Evolutionary conservation across 1,140 invertebrate genomes (phyloP), one percentile per base, ranked within the genome.

Genomic region (Lutraria rhynchaena): DNA sequence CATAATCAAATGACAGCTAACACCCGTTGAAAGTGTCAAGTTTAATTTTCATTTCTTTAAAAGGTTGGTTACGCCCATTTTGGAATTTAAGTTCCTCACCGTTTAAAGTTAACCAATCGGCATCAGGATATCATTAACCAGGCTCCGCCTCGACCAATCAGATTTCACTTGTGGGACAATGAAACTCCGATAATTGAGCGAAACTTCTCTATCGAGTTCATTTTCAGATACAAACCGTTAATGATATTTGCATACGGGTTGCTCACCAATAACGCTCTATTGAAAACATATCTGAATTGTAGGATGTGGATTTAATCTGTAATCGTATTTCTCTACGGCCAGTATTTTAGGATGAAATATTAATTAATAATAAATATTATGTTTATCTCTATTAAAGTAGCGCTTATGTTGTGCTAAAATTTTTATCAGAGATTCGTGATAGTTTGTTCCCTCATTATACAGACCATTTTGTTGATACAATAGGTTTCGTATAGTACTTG

Each of bases 11-110:
- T 80, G 60, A 80, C 65, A 70, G 46, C 65, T 55, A 22, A 80
- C 53, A 80, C 63, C 76, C 61, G 65, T 70, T 69, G 55, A 70
- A 80, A 70, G 76, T 80, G 76, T 80, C 76, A 80, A 35, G 29
- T 70, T 46, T 33, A 80, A 80, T 69, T 58, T 74, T 74, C 71
- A 46, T 57, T 57, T 80, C 24, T 49, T 15, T 5, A 65, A 77
- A 31, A 55, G 37, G 33, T 2, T 7, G 3, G 27, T 46, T 22
- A 63, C 74, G 74, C 74, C 74, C 74, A 63, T 24, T 7, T 53
- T 22, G 24, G 53, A 19, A 27, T 27, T 19, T 35, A 15, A 49
- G 27, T 53, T 55, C 31, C 29, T 51, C 22, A n/a, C 51, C 0
- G 27, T 41, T 31, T 27, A n/a, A 11, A 4, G 1, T 1, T 4